Evolutionary conservation across 2,113 vertebrate genomes (phyloP), one percentile per base, ranked within the genome.

Genomic region (Orientallactaga bullata): DNA sequence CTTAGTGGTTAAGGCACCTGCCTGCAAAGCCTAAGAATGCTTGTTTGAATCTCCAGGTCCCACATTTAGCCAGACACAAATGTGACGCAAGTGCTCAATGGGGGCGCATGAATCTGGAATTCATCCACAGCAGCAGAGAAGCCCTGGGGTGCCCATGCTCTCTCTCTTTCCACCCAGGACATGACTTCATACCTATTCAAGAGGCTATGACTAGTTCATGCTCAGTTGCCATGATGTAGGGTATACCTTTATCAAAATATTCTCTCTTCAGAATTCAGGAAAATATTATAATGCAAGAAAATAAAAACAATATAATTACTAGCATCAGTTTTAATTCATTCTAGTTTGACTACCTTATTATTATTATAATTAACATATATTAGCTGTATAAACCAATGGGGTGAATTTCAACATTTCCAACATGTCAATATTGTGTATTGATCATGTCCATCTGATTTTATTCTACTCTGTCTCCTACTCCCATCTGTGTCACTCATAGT

Each of bases 291-390:
- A 95, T 69, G 0, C 21, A 81, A 60, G 47, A 51, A 95, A 95
- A 87, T 74, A 69, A 87, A 35, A 94, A 80, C 76, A 23, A 65
- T 61, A 47, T 81, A 63, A 86, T 91, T 47, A 87, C 73, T 87
- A 66, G 17, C 79, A 93, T 89, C 89, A 83, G 26, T 88, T 84
- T 82, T 42, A 91, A 89, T 88, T 89, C 30, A 91, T 66, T 85
- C 35, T 74, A 89, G 94, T 92, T 93, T 93, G 51, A 88, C 18
- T 87, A 91, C 88, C 85, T 96, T 86, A 79, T 60, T 72, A 39
- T 63, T 65, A 47, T 65, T 26, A 10, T 47, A 32, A 35, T 24
- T 65, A n/a, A 23, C 37, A 32, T 18, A 74, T 5, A 32, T 30
- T 39, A 73, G 35, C 24, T 47, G 2, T 42, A 74, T 11, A n/a